These are phyloP conservation scores for Drosophila yooni DNA, from an alignment of 2,888 invertebrate species.

Conservation along the genomic window DNA sequence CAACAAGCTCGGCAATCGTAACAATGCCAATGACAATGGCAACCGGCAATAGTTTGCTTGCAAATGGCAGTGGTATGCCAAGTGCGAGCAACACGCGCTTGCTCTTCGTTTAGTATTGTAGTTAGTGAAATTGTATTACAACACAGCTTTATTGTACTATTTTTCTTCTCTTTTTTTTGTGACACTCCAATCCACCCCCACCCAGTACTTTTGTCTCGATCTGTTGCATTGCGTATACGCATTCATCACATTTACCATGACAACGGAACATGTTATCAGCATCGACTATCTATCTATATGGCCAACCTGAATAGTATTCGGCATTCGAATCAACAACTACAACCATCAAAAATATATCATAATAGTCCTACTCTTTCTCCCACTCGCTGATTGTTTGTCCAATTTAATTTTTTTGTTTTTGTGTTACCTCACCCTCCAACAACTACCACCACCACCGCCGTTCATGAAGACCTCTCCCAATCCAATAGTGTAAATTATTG, in stretches of 20 bases:
- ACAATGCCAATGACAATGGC: constrained; percentile 46
- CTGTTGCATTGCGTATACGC: not conserved
- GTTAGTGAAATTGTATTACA: constrained; percentile 60
- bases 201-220: not conserved
- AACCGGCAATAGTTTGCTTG: constrained; percentile 74
- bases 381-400: constrained; percentile 6
- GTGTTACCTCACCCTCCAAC: not conserved
- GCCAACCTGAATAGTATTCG: constrained; percentile 10
- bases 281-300: constrained; percentile 6
- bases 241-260: constrained; percentile 1
- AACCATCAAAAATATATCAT: not conserved
- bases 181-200: not conserved
- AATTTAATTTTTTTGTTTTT: not conserved
- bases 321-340: not conserved
- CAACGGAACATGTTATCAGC: constrained; percentile 24
- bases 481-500: constrained; percentile 48
- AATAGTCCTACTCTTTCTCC: constrained; percentile 16
- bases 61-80: constrained; percentile 79
- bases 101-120: constrained; percentile 82
- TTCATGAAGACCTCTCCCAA: constrained; percentile 22
- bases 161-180: not conserved
- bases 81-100: constrained; percentile 80
- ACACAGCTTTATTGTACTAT: constrained; percentile 4
- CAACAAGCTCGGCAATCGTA: constrained; percentile 35
- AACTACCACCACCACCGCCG: not conserved